Evolutionary conservation across 2,888 invertebrate genomes (phyloP).

Genomic region (Heteromyza rotundicornis): DNA sequence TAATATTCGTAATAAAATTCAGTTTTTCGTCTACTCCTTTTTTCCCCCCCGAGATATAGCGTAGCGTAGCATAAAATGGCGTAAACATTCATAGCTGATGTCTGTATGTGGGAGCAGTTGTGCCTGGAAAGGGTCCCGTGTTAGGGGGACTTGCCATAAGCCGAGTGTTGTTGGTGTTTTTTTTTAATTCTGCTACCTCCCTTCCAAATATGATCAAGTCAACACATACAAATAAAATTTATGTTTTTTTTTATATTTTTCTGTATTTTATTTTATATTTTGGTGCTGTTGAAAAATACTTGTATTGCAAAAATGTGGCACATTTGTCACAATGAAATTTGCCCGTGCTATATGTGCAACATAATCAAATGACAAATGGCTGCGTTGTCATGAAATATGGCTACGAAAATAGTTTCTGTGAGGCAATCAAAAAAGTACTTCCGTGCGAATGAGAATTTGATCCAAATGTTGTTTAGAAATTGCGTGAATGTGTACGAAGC

Average conservation of each 20-base stretch:
- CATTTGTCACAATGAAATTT: conserved; percentile 28
- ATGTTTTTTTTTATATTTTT: neutral
- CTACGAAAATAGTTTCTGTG: too few relatives aligned
- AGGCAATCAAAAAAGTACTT: too few relatives aligned
- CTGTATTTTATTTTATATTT: neutral
- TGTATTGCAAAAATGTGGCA: conserved; percentile 42
- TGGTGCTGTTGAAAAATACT: too few relatives aligned
- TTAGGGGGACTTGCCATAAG: too few relatives aligned
- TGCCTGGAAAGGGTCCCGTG: too few relatives aligned
- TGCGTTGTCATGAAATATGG: conserved; percentile 52
- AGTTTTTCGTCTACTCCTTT: neutral
- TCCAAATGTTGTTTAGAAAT: too few relatives aligned
- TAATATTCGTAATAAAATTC: neutral
- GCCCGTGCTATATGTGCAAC: conserved; percentile 8
- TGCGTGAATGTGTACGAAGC: too few relatives aligned
- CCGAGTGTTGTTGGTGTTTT: neutral
- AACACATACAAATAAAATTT: neutral
- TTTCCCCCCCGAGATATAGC: too few relatives aligned
- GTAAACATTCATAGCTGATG: neutral
- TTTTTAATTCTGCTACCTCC: neutral
- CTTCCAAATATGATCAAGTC: too few relatives aligned
- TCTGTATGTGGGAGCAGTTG: too few relatives aligned
- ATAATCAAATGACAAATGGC: conserved; percentile 52
- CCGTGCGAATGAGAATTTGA: too few relatives aligned
- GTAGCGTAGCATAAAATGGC: neutral